Conservation (phyloP, 2,113 vertebrate species). For the Cervus canadensis region DNA sequence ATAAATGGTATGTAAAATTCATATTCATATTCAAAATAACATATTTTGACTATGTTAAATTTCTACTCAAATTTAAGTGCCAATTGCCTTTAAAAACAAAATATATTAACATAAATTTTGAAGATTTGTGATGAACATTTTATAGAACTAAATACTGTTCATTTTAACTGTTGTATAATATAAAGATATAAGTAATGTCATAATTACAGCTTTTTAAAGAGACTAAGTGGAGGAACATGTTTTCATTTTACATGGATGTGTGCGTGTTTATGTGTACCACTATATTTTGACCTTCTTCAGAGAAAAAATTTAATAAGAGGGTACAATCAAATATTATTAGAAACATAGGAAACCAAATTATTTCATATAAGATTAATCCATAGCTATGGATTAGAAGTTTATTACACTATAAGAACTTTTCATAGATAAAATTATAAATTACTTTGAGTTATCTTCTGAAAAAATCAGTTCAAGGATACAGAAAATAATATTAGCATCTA, state of each 20-base stretch:
- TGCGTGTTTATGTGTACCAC: background rate
- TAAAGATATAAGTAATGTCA: background rate
- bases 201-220: background rate
- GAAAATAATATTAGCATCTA: background rate
- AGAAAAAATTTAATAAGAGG: conserved; percentile 10
- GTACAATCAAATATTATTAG: background rate
- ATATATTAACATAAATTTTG: background rate
- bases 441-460: background rate
- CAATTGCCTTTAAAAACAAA: background rate
- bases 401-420: background rate
- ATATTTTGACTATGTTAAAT: background rate
- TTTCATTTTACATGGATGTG: background rate
- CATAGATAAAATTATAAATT: background rate
- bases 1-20: background rate
- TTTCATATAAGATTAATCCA: background rate
- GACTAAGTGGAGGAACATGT: background rate
- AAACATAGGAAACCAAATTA: background rate
- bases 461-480: background rate
- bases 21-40: background rate
- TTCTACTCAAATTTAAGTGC: background rate
- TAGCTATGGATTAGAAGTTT: background rate
- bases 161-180: background rate
- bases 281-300: background rate
- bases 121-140: background rate
- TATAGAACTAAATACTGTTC: background rate